Conservation (phyloP, 2,113 vertebrate genomes). For the Myiagra hebetior region DNA sequence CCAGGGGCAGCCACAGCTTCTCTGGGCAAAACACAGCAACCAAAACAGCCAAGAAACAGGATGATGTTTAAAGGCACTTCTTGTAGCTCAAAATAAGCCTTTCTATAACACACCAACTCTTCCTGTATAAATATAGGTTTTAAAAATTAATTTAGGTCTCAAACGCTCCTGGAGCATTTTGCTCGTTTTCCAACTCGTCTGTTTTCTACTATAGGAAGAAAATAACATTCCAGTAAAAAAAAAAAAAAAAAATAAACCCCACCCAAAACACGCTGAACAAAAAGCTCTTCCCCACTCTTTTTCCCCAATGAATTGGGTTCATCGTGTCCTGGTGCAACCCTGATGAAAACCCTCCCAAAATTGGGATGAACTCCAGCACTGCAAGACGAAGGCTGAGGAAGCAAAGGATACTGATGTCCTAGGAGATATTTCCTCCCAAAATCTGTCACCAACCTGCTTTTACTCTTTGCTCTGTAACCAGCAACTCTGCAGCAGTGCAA, state of each 20-base stretch:
- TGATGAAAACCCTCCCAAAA: background rate
- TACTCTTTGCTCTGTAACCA: background rate
- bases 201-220: background rate
- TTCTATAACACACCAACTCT: background rate
- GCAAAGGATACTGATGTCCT: background rate
- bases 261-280: background rate
- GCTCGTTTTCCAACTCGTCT: background rate
- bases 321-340: background rate
- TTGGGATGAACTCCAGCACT: background rate
- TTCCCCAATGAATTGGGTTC: background rate
- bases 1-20: background rate
- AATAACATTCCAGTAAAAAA: background rate
- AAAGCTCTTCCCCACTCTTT: background rate
- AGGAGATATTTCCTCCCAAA: background rate
- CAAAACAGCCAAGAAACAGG: background rate
- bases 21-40: background rate
- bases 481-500: background rate
- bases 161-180: background rate
- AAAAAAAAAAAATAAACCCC: background rate
- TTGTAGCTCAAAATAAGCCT: background rate
- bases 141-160: background rate
- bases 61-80: background rate
- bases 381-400: background rate
- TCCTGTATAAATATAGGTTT: background rate
- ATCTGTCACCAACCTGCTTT: background rate